Conservation (phyloP, 37 sponge, comb jelly and placozoan species). For the Spongia lamella region DNA sequence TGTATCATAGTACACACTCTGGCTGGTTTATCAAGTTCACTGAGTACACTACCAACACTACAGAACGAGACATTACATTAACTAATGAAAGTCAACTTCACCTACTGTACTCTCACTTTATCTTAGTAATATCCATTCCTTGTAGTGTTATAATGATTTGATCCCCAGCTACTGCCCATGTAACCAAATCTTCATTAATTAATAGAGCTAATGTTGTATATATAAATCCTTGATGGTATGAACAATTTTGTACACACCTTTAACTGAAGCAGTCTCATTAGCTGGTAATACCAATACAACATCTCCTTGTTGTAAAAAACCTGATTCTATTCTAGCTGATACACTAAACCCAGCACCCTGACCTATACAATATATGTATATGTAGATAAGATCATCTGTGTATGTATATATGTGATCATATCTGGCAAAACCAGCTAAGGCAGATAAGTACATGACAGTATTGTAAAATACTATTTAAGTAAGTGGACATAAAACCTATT, state of each 20-base stretch:
- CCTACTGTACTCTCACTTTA: conserved; percentile 42
- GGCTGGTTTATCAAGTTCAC: conserved; percentile 57
- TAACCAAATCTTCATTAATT: conserved; percentile 31
- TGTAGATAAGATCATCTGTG: not conserved
- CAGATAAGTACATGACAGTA: too few species aligned
- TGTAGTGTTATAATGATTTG: conserved; percentile 62
- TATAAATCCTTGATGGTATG: too few species aligned
- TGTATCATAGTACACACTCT: conserved; percentile 58
- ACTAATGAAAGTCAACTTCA: not conserved
- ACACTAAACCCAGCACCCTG: conserved; percentile 67
- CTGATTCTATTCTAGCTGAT: conserved; percentile 71
- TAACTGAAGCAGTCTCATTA: conserved; percentile 60
- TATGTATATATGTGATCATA: not conserved
- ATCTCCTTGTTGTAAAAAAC: conserved; percentile 71
- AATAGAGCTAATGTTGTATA: conserved; percentile 63
- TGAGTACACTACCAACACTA: conserved; percentile 90
- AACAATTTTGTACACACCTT: conserved; percentile 33
- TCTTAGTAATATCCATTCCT: conserved; percentile 66
- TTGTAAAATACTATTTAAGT: too few species aligned
- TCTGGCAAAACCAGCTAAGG: too few species aligned
- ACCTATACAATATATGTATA: conserved; percentile 25
- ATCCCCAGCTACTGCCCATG: conserved; percentile 87
- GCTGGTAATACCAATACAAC: conserved; percentile 62
- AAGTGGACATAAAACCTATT: too few species aligned
- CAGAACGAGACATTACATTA: not conserved